Evolutionary conservation across 1,140 invertebrate species (phyloP), one percentile per base, ranked within the genome.

Genomic region (Leptopilina boulardi): DNA sequence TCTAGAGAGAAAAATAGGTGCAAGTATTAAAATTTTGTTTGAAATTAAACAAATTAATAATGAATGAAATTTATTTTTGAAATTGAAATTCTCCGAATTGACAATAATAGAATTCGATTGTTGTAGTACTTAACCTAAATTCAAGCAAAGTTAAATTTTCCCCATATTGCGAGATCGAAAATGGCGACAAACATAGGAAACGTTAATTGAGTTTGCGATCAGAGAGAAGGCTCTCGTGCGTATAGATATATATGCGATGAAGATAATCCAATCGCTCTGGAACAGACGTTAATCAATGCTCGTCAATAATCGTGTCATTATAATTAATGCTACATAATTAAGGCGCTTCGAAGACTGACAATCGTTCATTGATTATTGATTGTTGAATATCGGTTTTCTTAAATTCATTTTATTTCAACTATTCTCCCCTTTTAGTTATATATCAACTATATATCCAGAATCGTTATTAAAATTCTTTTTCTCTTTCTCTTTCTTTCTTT

Each of bases 91-190:
- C 23, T 15, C 59, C n/a, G n/a, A n/a, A 5, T 66, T 30, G 59
- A 30, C 15, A 26, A 59, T 59, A 30, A 66, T 23, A 8, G 21
- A 66, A 15, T 26, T 3, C 15, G 23, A n/a, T 66, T 66, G 15
- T 34, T 66, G 26, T 66, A 66, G 26, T 66, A 66, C 59, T 66
- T 66, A 66, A 66, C 59, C 59, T 66, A 30, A 66, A 66, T 66
- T 30, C 26, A 34, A n/a, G 59, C 13, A 30, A 30, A 66, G 59
- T 66, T 66, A 15, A 26, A 66, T 66, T 66, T 66, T 66, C 59
- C 56, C 23, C 21, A 66, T 66, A 66, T 30, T 66, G 23, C 26
- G 59, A 66, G 26, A 66, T 66, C 26, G 59, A 66, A 66, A 66
- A 66, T 30, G 59, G 13, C 59, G 59, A 66, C 59, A 66, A 66